These are phyloP conservation scores for Passer domesticus DNA, from an alignment of 2,113 vertebrate species.

Conservation along the genomic window DNA sequence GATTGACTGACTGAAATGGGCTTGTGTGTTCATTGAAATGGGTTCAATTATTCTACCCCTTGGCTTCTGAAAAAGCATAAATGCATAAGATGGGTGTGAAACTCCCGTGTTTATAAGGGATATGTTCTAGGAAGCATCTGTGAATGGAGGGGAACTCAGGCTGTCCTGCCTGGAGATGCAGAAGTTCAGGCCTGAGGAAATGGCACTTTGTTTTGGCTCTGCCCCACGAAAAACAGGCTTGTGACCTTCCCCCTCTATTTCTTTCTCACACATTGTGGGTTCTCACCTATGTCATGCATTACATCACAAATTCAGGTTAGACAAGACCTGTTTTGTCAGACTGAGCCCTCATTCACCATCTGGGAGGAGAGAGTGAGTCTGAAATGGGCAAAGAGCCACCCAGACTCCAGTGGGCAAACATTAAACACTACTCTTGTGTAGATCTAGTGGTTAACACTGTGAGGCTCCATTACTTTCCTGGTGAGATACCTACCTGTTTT, in stretches of 20 bases:
- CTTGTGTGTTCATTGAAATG: background rate
- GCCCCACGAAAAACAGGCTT: background rate
- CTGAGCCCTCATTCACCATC: background rate
- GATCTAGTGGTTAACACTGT: background rate
- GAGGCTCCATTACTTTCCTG: background rate
- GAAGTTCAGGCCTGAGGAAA: background rate
- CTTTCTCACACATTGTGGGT: accelerated
- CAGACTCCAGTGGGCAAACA: background rate
- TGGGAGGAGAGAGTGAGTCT: background rate
- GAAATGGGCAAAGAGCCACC: background rate
- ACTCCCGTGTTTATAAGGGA: background rate
- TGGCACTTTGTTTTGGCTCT: background rate
- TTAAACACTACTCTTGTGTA: background rate
- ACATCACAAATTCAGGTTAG: background rate
- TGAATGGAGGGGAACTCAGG: background rate
- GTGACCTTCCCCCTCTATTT: background rate
- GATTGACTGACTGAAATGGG: background rate
- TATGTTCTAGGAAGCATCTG: background rate
- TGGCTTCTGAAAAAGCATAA: background rate
- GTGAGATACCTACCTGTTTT: background rate
- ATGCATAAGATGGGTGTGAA: background rate
- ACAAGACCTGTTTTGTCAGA: background rate
- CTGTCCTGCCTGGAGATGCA: background rate
- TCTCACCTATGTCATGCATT: background rate
- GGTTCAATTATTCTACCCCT: background rate